Percentiles rank a stretch among this genome's conserved stretches.
Evolutionary conservation across 1,140 invertebrate species (phyloP).

Genomic region (Myzus persicae): DNA sequence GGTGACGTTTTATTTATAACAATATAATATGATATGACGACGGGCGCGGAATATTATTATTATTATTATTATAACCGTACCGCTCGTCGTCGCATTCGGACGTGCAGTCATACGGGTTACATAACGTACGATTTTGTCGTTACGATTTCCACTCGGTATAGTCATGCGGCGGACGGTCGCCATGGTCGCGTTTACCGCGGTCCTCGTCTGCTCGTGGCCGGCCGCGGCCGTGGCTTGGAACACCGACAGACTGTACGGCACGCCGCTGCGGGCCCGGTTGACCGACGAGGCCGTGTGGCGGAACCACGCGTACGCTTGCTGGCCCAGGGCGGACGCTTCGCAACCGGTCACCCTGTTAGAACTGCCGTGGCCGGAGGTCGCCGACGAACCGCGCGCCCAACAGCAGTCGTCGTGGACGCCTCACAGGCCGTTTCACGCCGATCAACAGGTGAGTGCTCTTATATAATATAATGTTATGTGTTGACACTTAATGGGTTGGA

Average conservation of each 20-base stretch:
- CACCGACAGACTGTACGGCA: background rate
- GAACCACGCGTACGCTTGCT: conserved; percentile 75
- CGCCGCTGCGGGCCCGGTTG: conserved; percentile 63
- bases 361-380: conserved; percentile 68
- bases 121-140: background rate
- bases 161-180: background rate
- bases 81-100: no score
- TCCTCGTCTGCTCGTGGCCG: background rate
- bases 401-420: background rate
- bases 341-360: conserved; percentile 75
- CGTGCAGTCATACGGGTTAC: no score
- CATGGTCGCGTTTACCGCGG: no score
- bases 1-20: no score
- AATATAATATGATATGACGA: background rate
- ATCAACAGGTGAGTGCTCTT: conserved; percentile 30
- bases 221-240: background rate
- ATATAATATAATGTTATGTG: no score
- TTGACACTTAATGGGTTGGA: no score
- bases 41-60: background rate
- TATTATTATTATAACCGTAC: background rate
- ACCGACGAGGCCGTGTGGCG: conserved; percentile 75
- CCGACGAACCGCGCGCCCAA: no score
- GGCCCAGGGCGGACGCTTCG: conserved; percentile 73
- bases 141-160: background rate
- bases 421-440: background rate